Base-by-base conservation (phyloP, 1,140 invertebrate species). In the Cydia pomonella region DNA sequence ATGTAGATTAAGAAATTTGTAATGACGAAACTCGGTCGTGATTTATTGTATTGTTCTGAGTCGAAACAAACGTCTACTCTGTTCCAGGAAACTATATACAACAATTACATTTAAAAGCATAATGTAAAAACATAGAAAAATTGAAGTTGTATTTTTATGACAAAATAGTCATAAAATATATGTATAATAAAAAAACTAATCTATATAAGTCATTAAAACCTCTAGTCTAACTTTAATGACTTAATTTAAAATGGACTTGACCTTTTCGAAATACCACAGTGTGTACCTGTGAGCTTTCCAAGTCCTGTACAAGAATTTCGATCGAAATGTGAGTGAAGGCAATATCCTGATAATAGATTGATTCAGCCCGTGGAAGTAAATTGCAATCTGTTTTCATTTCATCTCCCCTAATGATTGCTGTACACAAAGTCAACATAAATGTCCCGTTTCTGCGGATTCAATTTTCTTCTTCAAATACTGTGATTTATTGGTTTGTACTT, bases 281-380 rank as follows among this genome's bases (percentile, higher is more conserved):
- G 5, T 6, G 23, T 9, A 38, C 64, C 64, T 69, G 9, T 41
- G n/a, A 69, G 29, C 64, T 69, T 69, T 21, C 10, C n/a, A 16
- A 18, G 64, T 69, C 38, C n/a, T 1, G 27, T 29, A 50, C 47
- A 6, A 69, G 27, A 7, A 69, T 18, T 69, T 33, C 16, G 64
- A 69, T 69, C 29, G 64, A 69, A 33, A 59, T 23, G 50, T 13
- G 13, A 66, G 64, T 23, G 18, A 33, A 33, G 29, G 64, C n/a
- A 69, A 69, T 69, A 69, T 69, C 64, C 64, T 59, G 64, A 69
- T 33, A 29, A 16, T n/a, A 69, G 29, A 69, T 69, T 69, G 29
- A 69, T 33, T 69, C 38, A 69, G 5, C 23, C 29, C 6, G 38
- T 9, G 64, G 29, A 29, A 69, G 64, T 29, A 69, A 69, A 69